phyloP scores from a whole-genome alignment of 2,797 vertebrate genomes.

The Enteromius paludinosus region DNA sequence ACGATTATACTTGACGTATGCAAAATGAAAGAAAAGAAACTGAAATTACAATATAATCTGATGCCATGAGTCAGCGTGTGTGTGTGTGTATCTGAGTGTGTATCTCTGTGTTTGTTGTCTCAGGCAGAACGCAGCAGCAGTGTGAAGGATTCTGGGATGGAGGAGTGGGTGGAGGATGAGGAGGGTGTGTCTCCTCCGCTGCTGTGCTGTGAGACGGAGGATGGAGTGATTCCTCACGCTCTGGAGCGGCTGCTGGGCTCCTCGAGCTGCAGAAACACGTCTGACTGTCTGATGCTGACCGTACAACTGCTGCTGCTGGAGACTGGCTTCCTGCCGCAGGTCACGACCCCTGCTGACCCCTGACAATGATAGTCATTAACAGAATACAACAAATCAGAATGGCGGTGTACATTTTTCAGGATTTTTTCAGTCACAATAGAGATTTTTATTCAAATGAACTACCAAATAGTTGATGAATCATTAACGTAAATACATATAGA shows the following conservation, averaged over 20 bases:
- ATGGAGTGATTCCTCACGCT: constrained; percentile 86
- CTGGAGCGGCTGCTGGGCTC: constrained; percentile 86
- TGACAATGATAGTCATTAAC: background rate
- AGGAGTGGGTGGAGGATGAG: constrained; percentile 4
- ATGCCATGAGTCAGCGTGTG: background rate
- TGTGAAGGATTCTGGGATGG: background rate
- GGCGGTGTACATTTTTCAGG: background rate
- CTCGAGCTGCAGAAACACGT: constrained; percentile 73
- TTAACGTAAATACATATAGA: background rate
- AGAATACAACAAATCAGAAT: background rate
- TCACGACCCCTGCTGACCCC: constrained; percentile 60
- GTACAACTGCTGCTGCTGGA: constrained; percentile 91
- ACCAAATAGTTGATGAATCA: background rate
- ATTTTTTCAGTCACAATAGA: background rate
- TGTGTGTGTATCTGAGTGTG: background rate
- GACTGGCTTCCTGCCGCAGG: constrained; percentile 88
- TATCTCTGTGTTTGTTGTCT: background rate
- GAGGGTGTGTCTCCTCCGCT: constrained; percentile 82
- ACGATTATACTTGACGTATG: background rate
- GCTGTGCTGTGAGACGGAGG: constrained; percentile 88
- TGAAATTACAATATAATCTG: background rate
- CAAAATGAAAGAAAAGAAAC: background rate
- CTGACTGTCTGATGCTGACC: constrained; percentile 85
- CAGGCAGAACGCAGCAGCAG: constrained; percentile 43
- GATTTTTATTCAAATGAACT: background rate